Evolutionary conservation across 2,888 invertebrate species (phyloP), one percentile per base, ranked within the genome.

Genomic region (Thecocarcelia acutangulata): DNA sequence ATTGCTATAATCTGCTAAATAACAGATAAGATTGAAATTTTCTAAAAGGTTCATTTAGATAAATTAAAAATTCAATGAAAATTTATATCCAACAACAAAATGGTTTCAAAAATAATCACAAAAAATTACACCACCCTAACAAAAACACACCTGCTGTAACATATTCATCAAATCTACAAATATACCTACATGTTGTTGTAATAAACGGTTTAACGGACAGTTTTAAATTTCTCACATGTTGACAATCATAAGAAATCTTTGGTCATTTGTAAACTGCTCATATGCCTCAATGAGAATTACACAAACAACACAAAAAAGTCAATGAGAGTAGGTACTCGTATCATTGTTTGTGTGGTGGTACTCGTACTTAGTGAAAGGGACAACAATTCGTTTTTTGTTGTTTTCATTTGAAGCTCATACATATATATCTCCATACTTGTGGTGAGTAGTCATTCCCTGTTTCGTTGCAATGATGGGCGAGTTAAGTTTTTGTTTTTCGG

Each of bases 361-460:
- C n/a, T n/a, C 40, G 37, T 52, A 68, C 37, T 68, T 72, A 75
- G 82, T 82, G 82, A 82, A 82, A 82, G 82, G 82, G 78, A 78
- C 66, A 78, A 59, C 13, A 52, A 68, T 50, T 50, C 2, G 9
- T 50, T 54, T 66, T 74, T 70, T 33, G 3, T 33, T 33, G 5
- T 33, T 33, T 9, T 3, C 33, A 64, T 69, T 33, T 75, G 50
- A 54, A 24, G 24, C 46, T 54, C 15, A 19, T 46, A 63, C 42
- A 24, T 44, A 61, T 24, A n/a, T n/a, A n/a, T n/a, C n/a, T n/a
- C n/a, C n/a, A n/a, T n/a, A n/a, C n/a, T 40, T 58, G 58, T 13
- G 4, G 56, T 12, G 5, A 70, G 48, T 17, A 48, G 42, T 64
- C 5, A 42, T 64, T 48, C 17, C 19, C 17, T 13, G 37, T 21